Base-by-base conservation (phyloP, 2,113 vertebrate species). In the Glaucidium brasilianum region DNA sequence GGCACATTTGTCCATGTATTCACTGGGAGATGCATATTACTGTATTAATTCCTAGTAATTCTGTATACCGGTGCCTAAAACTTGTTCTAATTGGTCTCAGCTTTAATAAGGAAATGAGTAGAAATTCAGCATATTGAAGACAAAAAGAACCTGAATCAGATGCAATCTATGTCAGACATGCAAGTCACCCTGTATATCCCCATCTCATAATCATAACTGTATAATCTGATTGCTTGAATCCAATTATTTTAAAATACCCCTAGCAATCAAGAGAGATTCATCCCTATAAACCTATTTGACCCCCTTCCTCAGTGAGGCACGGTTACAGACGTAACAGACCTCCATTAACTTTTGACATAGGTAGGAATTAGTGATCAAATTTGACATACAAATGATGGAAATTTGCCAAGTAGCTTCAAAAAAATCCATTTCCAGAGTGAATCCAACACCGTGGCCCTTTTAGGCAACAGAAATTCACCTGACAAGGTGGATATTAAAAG, bases 271-370 rank as follows among this genome's bases (percentile, higher is more conserved):
- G 83, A 90, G 22, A 62, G 49, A 80, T 79, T 88, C 88, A 90
- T 82, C 75, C n/a, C 71, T 58, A 30, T 85, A 93, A 97, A 93
- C 45, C 53, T 92, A 15, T 85, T 79, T 90, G 78, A 96, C 92
- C 90, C 26, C 30, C 85, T 92, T 94, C 67, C 49, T 82, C 49
- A 55, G 34, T 2, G 2, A 85, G 26, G 23, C 37, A 83, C 2
- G 0, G 80, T 92, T 88, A 90, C 71, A 93, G 37, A 88, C 45
- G 6, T n/a, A 90, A 41, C 53, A 90, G 25, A 39, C 63, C 59
- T 90, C 77, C 94, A 94, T 97, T 95, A 96, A 93, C 96, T 92
- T 96, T 83, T 90, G 88, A 75, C 92, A 93, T 45, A 14, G n/a
- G n/a, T 18, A 92, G 41, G 69, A 92, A 94, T 96, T 86, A 90